Evolutionary conservation across 2,888 invertebrate species (phyloP).

Genomic region (Dermolepida albohirtum): DNA sequence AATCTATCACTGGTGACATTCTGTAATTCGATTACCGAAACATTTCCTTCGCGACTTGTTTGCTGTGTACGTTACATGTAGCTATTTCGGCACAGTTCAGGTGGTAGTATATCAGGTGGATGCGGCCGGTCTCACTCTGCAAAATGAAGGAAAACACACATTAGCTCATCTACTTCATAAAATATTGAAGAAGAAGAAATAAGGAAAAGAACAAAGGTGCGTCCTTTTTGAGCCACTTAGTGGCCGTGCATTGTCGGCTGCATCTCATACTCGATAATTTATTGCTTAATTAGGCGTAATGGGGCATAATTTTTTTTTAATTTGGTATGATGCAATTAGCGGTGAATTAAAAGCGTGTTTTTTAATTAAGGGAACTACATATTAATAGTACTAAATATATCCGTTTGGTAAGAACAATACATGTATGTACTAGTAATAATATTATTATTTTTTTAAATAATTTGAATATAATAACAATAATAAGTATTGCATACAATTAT

Average conservation of each 20-base stretch:
- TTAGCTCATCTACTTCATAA: conserved; percentile 29
- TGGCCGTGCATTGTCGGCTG: conserved; percentile 13
- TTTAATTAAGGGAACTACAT: conserved; percentile 17
- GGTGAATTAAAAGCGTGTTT: conserved; percentile 10
- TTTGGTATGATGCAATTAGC: conserved; percentile 20
- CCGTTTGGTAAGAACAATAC: too few relatives aligned
- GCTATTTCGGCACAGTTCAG: too few relatives aligned
- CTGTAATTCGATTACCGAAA: conserved; percentile 22
- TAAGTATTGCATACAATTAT: too few relatives aligned
- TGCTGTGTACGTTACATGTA: background rate
- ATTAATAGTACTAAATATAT: background rate
- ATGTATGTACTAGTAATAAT: too few relatives aligned
- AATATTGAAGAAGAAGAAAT: conserved; percentile 43
- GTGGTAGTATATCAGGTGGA: too few relatives aligned
- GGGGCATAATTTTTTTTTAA: conserved; percentile 21
- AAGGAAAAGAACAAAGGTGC: conserved; percentile 33
- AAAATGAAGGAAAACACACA: conserved; percentile 17
- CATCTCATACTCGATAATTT: conserved; percentile 22
- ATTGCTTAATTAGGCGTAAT: conserved; percentile 32
- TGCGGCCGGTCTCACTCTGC: background rate
- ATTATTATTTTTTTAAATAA: too few relatives aligned
- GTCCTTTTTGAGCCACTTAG: conserved; percentile 20
- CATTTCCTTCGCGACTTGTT: conserved; percentile 20
- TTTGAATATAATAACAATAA: too few relatives aligned
- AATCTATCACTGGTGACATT: conserved; percentile 34